Evolutionary conservation across 2,888 invertebrate species (phyloP), one percentile per base, ranked within the genome.

Genomic region (Pammene aurita): DNA sequence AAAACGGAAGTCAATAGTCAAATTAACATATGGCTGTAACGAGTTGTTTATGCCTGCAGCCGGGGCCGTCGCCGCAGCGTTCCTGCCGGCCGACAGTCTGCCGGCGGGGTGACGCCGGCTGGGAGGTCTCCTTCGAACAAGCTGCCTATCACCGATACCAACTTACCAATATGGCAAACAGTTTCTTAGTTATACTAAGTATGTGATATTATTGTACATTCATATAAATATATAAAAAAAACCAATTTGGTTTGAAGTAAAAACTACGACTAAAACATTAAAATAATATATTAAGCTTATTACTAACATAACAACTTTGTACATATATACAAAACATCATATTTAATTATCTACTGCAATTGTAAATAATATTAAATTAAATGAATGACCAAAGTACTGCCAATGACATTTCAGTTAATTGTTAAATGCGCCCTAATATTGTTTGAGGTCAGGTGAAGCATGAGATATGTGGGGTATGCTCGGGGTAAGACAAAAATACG

Each of bases 11-110:
- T 26, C 1, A 4, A 4, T 26, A 26, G 2, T 4, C 4, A 26
- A 1, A 4, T 26, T 26, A 26, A 26, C 26, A 26, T 26, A 26
- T 26, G 26, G 4, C 26, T 26, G n/a, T n/a, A 26, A 26, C 26
- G 18, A n/a, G 54, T 34, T n/a, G 34, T 42, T 11, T 0, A n/a
- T 42, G 9, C 52, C 75, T 75, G 0, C 73, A 86, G 85, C 82
- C 76, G 86, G 86, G 0, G 85, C 81, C 0, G 62, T 82, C 0
- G 85, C 83, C 0, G 83, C 86, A 0, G 76, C 80, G 2, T 76
- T 84, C 44, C 70, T 86, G 9, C 86, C 85, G 11, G 72, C 80
- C 4, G 82, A 84, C 50, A 61, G 60, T 41, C 5, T 57, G 48
- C 61, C 50, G 11, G 48, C 58, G 61, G 10, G 58, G 42, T 11